Evolutionary conservation across 2,888 invertebrate species (phyloP), one percentile per base, ranked within the genome.

Genomic region (Heliothis peltigera): DNA sequence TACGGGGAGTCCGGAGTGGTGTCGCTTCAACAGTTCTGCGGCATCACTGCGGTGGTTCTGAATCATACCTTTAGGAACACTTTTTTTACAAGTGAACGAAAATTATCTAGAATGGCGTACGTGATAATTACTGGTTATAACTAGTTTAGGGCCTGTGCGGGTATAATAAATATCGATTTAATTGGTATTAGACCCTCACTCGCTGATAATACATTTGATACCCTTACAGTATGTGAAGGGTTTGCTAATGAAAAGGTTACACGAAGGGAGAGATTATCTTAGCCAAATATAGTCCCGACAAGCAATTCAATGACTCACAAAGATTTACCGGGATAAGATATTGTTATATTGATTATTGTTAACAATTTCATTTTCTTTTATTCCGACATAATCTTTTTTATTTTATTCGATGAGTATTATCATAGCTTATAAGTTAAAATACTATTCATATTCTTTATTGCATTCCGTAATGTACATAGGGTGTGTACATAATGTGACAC

Each of bases 141-240:
- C 48, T 59, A 25, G 52, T 60, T 49, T 28, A 54, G 46, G 75
- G 63, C n/a, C 19, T 60, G 43, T 70, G 72, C 59, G 77, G 72
- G 77, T 51, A 75, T 71, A 76, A 73, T 76, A 64, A 73, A 73
- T 76, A 73, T 73, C 72, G 65, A 71, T 75, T 56, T 56, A 59
- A 76, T 73, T 73, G 76, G 64, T 60, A 73, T 73, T 49, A 73
- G 56, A 54, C 71, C 65, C 57, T 52, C 39, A 64, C 46, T 64
- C 52, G 53, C 59, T 76, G 72, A 73, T 73, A 73, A 73, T 76
- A 73, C 46, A 76, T 73, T 32, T 71, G 72, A 76, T 73, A 73
- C 49, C 72, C 72, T 76, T 73, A 76, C 59, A 71, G 71, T 71
- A 73, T 76, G 77, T 76, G 77, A 64, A 73, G 72, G 65, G 72